A percentile compares a stretch with the other conserved stretches of the same genome.
phyloP scores from a whole-genome alignment of 2,113 vertebrate genomes.

The Alectura lathami region DNA sequence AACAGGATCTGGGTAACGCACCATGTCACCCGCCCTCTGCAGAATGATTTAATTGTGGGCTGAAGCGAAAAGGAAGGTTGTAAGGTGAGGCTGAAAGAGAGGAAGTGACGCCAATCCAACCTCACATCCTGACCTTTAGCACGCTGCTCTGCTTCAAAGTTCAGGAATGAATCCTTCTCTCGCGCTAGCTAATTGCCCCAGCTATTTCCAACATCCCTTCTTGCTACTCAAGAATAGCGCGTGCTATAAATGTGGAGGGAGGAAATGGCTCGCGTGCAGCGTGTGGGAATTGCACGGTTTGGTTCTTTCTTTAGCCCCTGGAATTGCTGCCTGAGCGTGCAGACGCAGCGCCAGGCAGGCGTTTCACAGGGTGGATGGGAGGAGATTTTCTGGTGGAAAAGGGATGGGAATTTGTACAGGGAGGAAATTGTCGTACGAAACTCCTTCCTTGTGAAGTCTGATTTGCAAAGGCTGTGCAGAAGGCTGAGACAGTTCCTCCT shows the following conservation, averaged over 20 bases:
- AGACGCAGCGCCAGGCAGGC: background rate
- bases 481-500: background rate
- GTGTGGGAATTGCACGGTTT: background rate
- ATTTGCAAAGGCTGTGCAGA: background rate
- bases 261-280: background rate
- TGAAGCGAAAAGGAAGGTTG: constrained; percentile 12
- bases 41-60: background rate
- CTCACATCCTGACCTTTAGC: constrained; percentile 10
- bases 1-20: background rate
- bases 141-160: background rate
- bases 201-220: background rate
- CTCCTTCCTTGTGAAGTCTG: background rate
- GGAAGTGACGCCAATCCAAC: constrained; percentile 45
- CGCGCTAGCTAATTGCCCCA: background rate
- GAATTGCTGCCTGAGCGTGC: background rate
- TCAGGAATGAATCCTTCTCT: background rate
- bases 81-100: constrained; percentile 10
- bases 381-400: background rate
- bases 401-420: background rate
- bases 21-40: background rate
- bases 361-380: background rate
- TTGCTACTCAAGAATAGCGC: background rate
- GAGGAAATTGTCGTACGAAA: background rate
- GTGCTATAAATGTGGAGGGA: background rate
- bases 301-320: background rate